Evolutionary conservation across 2,113 vertebrate genomes (phyloP), one percentile per base, ranked within the genome.

Genomic region (Oreochromis aureus): DNA sequence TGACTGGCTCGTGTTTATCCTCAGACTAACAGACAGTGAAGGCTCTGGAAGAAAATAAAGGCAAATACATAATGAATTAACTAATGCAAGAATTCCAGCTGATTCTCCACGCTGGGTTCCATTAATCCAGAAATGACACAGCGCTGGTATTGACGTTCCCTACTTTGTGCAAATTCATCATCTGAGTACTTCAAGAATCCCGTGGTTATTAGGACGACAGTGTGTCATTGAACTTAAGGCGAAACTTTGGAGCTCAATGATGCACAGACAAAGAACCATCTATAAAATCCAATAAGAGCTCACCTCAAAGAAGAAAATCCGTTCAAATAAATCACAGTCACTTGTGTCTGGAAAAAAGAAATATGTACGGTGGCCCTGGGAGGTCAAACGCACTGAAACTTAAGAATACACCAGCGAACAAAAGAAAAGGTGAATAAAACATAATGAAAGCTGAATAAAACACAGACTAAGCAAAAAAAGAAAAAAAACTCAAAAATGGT

Each of bases 1-100:
- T 36, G 34, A 46, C 63, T 27, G 66, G 18, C 81, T 89, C 79
- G 10, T 90, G 91, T 84, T 88, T 82, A 8, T 76, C 8, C 85
- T 93, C 92, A 82, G 12, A 13, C 19, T 93, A 90, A 93, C 79
- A 69, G 48, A 82, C 54, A 80, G 39, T 82, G 89, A 94, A 81
- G 54, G 87, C 44, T 59, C 78, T 81, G 86, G 71, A 85, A 30
- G 36, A 22, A 63, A 86, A 86, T 51, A 4, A 89, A 90, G 88
- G 83, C 53, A 32, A 87, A 91, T 87, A 86, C 82, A 92, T 22
- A 58, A 19, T 19, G 59, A 86, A 93, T 92, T 87, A 89, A 88
- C 80, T 27, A 80, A 87, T 86, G 59, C 79, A 63, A 63, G 66
- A 87, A 82, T 78, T 91, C 88, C 79, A 88, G 83, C 53, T 84